A percentile compares a stretch with the other conserved stretches of the same genome.
Conservation (phyloP, 1,140 invertebrate species). For the Lamellibrachia luymesi region DNA sequence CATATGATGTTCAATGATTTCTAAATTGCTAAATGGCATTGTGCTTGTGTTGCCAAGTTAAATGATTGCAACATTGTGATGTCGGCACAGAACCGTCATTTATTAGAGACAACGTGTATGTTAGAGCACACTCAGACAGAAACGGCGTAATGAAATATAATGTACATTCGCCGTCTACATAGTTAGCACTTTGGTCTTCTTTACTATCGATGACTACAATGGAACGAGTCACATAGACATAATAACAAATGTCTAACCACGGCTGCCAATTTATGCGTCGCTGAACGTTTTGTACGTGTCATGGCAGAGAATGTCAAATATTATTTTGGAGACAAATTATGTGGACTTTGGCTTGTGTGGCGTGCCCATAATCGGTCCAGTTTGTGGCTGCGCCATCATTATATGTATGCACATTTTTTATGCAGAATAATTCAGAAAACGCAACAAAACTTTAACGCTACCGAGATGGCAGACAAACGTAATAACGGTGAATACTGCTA, state of each 20-base stretch:
- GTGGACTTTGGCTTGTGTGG: neutral
- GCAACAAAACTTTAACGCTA: neutral
- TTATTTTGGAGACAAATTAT: neutral
- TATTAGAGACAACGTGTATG: too few species aligned
- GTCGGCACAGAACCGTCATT: too few species aligned
- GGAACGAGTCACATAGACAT: neutral
- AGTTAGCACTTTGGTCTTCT: neutral
- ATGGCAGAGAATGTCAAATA: neutral
- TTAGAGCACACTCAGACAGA: too few species aligned
- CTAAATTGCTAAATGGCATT: neutral
- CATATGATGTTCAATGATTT: neutral
- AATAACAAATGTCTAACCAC: neutral
- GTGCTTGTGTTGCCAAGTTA: neutral
- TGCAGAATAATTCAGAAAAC: neutral
- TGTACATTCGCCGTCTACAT: neutral
- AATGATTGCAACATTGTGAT: too few species aligned
- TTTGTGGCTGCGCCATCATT: neutral
- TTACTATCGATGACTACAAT: neutral
- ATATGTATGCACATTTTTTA: neutral
- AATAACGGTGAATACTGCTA: neutral
- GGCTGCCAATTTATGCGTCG: neutral
- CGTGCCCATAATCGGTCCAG: neutral
- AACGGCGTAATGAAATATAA: neutral
- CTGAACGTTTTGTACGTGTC: neutral
- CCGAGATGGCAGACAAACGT: neutral